Conservation (phyloP, 2,797 vertebrate species). For the Ficedula albicollis region DNA sequence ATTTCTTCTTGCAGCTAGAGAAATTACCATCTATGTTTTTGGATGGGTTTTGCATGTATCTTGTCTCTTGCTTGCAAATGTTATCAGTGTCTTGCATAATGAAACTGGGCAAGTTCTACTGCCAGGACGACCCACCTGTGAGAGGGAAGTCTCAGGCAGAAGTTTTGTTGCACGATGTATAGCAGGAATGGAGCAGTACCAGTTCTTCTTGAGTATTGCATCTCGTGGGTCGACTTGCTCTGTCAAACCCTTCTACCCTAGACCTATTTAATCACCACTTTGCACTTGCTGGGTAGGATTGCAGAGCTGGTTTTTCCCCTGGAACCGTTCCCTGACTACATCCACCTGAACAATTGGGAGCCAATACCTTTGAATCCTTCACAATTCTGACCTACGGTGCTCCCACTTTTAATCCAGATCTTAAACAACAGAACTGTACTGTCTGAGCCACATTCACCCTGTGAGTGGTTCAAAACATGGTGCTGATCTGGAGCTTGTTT, state of each 20-base stretch:
- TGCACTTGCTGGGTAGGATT: not conserved
- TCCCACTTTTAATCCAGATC: not conserved
- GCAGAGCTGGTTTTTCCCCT: not conserved
- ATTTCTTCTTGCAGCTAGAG: not conserved
- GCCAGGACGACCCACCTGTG: not conserved
- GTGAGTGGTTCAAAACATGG: not conserved
- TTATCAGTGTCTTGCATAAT: conserved; percentile 10
- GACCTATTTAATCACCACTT: not conserved
- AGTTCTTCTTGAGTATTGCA: not conserved
- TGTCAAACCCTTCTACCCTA: not conserved
- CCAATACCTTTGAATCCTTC: not conserved
- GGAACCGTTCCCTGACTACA: not conserved
- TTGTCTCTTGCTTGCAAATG: conserved; percentile 25
- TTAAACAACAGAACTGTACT: not conserved
- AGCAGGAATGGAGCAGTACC: conserved; percentile 32
- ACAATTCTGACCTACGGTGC: not conserved
- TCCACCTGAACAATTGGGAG: not conserved
- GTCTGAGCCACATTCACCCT: not conserved
- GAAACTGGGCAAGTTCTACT: conserved; percentile 17
- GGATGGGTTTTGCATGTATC: not conserved
- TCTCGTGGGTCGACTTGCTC: not conserved
- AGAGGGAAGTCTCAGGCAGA: not conserved
- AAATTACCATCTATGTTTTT: not conserved
- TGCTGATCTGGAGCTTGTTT: not conserved
- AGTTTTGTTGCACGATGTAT: not conserved